Percentiles rank a stretch among this genome's conserved stretches.
Conservation (phyloP, 1,140 invertebrate species). For the Ceratoteleas bidentatus region DNA sequence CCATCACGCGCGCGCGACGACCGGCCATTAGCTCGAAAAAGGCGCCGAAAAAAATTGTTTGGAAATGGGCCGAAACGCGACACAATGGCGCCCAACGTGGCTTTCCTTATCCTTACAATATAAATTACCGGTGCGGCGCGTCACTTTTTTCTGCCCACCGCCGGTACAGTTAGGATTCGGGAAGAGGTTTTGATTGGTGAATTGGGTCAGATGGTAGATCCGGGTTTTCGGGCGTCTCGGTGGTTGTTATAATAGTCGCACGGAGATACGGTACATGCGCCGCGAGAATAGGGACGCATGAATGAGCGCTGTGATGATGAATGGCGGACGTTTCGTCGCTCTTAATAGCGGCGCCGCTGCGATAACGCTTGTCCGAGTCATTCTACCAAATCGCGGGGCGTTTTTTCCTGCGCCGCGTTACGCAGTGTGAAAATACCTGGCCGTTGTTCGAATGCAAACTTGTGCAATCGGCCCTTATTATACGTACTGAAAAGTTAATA, state of each 20-base stretch:
- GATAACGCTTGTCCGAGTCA: conserved; percentile 54
- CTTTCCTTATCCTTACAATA: too few species aligned
- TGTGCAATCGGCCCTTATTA: conserved; percentile 21
- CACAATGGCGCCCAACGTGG: too few species aligned
- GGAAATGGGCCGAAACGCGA: too few species aligned
- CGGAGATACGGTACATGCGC: conserved; percentile 62
- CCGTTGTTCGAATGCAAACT: conserved; percentile 25
- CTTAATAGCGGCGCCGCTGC: conserved; percentile 29
- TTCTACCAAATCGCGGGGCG: conserved; percentile 47
- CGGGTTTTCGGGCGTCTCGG: conserved; percentile 20
- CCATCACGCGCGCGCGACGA: too few species aligned
- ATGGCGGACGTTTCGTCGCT: conserved; percentile 61
- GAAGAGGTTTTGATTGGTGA: conserved; percentile 19
- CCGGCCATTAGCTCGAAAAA: too few species aligned
- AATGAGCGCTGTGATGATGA: conserved; percentile 61
- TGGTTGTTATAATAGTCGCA: conserved; percentile 47
- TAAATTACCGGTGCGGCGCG: too few species aligned
- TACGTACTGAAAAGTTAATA: too few species aligned
- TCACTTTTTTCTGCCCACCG: neutral
- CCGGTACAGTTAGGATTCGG: conserved; percentile 18
- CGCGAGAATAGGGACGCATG: conserved; percentile 64
- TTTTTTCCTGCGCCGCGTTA: conserved; percentile 25
- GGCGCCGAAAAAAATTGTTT: too few species aligned
- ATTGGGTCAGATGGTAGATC: conserved; percentile 40
- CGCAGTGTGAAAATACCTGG: conserved; percentile 41